phyloP scores from a whole-genome alignment of 2,888 invertebrate species.

The Spilarctia lutea region DNA sequence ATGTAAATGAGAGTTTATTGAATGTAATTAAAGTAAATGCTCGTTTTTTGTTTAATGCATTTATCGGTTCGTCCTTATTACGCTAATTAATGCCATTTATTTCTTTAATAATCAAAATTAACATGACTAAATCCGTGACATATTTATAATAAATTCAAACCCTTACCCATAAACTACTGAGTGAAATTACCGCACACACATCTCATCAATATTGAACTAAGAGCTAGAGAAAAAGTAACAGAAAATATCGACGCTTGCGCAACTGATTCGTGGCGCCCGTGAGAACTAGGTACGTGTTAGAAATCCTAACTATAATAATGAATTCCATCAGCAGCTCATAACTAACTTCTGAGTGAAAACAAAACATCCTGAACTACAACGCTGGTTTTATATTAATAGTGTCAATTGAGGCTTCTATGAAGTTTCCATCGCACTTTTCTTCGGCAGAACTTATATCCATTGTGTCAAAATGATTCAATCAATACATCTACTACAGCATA shows the following conservation, averaged over 20 bases:
- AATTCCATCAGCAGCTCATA: slow-evolving; percentile 56
- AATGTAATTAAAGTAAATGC: background rate
- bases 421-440: background rate
- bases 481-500: background rate
- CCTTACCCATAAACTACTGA: background rate
- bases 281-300: slow-evolving; percentile 81
- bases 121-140: background rate
- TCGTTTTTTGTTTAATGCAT: background rate
- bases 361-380: slow-evolving; percentile 53
- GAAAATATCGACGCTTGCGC: slow-evolving; percentile 60
- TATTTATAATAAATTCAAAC: background rate
- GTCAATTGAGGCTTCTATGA: slow-evolving; percentile 11
- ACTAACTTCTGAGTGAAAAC: slow-evolving; percentile 56
- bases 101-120: background rate
- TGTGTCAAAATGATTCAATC: background rate
- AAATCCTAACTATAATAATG: slow-evolving; percentile 70
- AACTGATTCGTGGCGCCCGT: slow-evolving; percentile 62
- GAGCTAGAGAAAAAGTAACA: slow-evolving; percentile 50
- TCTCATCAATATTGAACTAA: slow-evolving; percentile 43
- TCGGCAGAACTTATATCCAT: background rate
- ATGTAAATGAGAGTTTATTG: background rate
- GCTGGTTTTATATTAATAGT: slow-evolving; percentile 45
- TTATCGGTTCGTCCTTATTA: background rate
- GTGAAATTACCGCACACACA: background rate
- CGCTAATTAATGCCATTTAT: background rate